Conservation (phyloP, 2,888 invertebrate genomes). For the Tribolium freemani region DNA sequence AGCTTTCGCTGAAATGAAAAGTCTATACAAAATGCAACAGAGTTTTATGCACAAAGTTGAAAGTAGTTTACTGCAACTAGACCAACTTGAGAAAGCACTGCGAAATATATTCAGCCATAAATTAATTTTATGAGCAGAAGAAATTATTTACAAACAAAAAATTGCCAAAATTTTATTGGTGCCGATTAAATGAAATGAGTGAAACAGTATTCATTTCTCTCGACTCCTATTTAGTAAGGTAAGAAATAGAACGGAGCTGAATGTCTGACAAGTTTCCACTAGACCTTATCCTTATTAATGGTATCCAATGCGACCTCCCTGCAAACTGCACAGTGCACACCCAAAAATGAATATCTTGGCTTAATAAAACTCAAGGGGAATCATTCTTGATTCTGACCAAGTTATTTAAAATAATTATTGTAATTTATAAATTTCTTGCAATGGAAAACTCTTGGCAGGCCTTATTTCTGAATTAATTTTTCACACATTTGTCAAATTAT, state of each 20-base stretch:
- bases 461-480: too few relatives aligned
- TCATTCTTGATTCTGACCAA: too few relatives aligned
- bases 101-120: neutral
- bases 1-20: neutral
- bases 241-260: constrained; percentile 41
- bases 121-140: neutral
- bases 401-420: too few relatives aligned
- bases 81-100: neutral
- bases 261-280: constrained; percentile 45
- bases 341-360: neutral
- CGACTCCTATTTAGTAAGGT: constrained; percentile 9
- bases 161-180: neutral
- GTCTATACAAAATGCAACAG: neutral
- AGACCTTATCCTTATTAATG: constrained; percentile 46
- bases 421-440: too few relatives aligned
- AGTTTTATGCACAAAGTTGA: constrained; percentile 13
- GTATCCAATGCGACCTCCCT: constrained; percentile 23
- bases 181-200: neutral
- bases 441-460: too few relatives aligned
- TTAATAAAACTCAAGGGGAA: too few relatives aligned
- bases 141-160: neutral
- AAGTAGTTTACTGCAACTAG: neutral
- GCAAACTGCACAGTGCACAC: constrained; percentile 34
- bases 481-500: too few relatives aligned
- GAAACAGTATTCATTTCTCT: constrained; percentile 24